These are phyloP conservation scores for Microplitis mediator DNA, from an alignment of 1,140 invertebrate genomes.

Conservation along the genomic window DNA sequence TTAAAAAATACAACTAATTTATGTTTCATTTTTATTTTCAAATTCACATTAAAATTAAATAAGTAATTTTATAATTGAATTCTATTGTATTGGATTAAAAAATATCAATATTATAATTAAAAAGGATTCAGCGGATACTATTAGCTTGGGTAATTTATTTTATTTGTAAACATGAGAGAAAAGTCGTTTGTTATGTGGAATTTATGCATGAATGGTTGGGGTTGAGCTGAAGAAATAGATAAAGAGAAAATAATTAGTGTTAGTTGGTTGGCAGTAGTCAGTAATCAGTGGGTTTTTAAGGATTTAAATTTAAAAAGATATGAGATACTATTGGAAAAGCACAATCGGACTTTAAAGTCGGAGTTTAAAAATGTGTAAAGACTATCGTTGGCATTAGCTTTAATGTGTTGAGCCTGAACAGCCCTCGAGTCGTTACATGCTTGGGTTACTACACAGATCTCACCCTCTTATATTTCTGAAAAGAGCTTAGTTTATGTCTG, in stretches of 20 bases:
- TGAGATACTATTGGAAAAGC: conserved; percentile 37
- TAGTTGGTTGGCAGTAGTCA: background rate
- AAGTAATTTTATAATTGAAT: too few relatives aligned
- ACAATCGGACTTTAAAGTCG: conserved; percentile 31
- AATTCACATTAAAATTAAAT: background rate
- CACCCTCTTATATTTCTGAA: background rate
- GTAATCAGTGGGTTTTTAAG: conserved; percentile 14
- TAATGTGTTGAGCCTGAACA: background rate
- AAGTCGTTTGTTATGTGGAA: background rate
- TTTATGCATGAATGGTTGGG: background rate
- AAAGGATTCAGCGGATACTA: too few relatives aligned
- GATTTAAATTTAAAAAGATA: conserved; percentile 13
- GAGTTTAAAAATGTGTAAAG: conserved; percentile 42
- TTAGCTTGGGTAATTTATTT: too few relatives aligned
- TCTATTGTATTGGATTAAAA: background rate
- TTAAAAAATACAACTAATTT: conserved; percentile 15
- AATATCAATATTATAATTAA: background rate
- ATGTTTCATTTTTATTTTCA: background rate
- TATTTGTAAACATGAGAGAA: background rate
- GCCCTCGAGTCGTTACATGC: conserved; percentile 18
- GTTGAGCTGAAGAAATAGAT: background rate
- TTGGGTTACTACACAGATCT: conserved; percentile 13
- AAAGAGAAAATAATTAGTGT: conserved; percentile 5
- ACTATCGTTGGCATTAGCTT: conserved; percentile 32
- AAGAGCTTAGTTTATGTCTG: background rate